Conservation (phyloP, 2,797 vertebrate genomes). For the Thaleichthys pacificus region DNA sequence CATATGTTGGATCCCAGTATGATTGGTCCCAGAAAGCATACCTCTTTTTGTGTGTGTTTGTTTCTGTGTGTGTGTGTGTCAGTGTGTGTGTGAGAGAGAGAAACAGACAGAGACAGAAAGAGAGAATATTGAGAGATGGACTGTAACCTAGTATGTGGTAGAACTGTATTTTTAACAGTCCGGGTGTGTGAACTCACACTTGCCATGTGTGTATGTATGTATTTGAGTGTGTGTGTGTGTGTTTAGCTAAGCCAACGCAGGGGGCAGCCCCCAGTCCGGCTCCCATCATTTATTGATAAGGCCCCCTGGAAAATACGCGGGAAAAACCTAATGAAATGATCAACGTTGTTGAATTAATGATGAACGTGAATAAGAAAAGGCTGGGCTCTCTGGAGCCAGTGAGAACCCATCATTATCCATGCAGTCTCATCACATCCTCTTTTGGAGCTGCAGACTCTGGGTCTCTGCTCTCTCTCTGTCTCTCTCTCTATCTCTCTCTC, state of each 20-base stretch:
- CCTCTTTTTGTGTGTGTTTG: conserved; percentile 20
- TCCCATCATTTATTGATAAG: conserved; percentile 97
- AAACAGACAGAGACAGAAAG: neutral
- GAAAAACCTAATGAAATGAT: conserved; percentile 93
- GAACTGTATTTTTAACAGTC: too few relatives aligned
- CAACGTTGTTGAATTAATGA: conserved; percentile 99
- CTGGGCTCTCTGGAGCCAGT: conserved; percentile 89
- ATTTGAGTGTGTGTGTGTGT: conserved; percentile 52
- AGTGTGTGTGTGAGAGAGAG: conserved; percentile 10
- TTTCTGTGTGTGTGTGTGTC: conserved; percentile 9
- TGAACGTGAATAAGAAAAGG: conserved; percentile 95
- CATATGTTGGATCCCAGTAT: conserved; percentile 81
- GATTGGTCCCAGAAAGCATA: conserved; percentile 39
- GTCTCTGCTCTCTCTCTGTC: conserved; percentile 55
- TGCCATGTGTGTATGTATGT: neutral
- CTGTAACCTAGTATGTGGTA: too few relatives aligned
- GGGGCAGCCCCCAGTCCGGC: conserved; percentile 79
- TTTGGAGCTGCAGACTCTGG: conserved; percentile 80
- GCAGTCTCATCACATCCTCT: conserved; percentile 89
- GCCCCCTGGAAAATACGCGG: conserved; percentile 77
- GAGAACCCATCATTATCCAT: conserved; percentile 87
- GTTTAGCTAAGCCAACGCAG: conserved; percentile 65
- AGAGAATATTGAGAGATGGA: neutral
- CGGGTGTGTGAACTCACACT: conserved; percentile 33
- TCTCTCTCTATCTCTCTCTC: too few relatives aligned